These are phyloP conservation scores for Pungitius pungitius DNA, from an alignment of 2,113 vertebrate genomes.

Conservation along the genomic window DNA sequence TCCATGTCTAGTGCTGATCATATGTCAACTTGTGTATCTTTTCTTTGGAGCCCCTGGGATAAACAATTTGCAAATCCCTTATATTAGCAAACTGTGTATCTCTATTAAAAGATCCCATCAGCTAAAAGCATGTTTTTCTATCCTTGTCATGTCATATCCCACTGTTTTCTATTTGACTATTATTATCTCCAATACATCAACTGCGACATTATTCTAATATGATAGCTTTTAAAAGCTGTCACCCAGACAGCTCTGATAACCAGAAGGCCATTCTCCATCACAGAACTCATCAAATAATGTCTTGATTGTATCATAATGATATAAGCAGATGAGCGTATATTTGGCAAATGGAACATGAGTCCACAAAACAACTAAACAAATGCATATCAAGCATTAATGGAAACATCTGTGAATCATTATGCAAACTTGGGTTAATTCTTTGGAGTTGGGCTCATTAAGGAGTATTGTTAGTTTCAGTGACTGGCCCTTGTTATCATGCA, in stretches of 20 bases:
- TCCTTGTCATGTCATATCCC: slow-evolving; percentile 55
- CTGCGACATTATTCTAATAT: slow-evolving; percentile 81
- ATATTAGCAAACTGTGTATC: slow-evolving; percentile 35
- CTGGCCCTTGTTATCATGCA: slow-evolving; percentile 95
- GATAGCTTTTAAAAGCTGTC: slow-evolving; percentile 81
- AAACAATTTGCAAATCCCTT: slow-evolving; percentile 22
- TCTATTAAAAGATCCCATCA: slow-evolving; percentile 59
- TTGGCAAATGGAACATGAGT: slow-evolving; percentile 75
- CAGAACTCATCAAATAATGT: slow-evolving; percentile 93
- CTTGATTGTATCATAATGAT: slow-evolving; percentile 89
- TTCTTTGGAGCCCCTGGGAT: slow-evolving; percentile 7
- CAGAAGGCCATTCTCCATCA: slow-evolving; percentile 81
- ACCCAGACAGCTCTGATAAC: slow-evolving; percentile 58
- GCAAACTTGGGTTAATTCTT: slow-evolving; percentile 92
- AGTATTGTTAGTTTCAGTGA: slow-evolving; percentile 93
- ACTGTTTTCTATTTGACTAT: slow-evolving; percentile 81
- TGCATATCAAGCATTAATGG: slow-evolving; percentile 84
- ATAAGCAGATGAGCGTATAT: slow-evolving; percentile 87
- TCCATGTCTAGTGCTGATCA: slow-evolving; percentile 19
- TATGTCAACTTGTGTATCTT: slow-evolving; percentile 16
- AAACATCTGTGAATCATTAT: slow-evolving; percentile 94
- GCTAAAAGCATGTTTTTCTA: slow-evolving; percentile 64
- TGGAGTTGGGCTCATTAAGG: slow-evolving; percentile 95
- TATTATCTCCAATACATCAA: slow-evolving; percentile 85
- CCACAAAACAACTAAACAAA: slow-evolving; percentile 74